Base-by-base conservation (phyloP, 2,113 vertebrate species). In the Oreochromis aureus region DNA sequence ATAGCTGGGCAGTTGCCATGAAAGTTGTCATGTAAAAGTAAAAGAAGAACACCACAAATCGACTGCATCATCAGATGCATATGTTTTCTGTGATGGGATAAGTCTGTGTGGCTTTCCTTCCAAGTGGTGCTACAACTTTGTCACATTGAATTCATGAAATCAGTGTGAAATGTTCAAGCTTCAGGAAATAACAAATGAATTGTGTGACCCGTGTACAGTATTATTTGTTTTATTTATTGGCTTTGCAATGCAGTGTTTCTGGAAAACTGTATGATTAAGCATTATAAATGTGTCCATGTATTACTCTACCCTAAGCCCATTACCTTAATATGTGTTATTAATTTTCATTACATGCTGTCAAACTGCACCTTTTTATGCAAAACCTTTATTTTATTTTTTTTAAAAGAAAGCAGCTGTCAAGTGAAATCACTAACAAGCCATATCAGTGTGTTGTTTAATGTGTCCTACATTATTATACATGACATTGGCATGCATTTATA, bases 221-320 rank as follows among this genome's bases (percentile, higher is more conserved):
- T 92, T 96, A 90, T 91, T 89, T 94, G 80, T 94, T 92, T 95
- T 96, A 96, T 96, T 96, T 96, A 96, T 96, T 96, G 91, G 89
- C 94, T 93, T 94, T 94, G 86, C 44, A 84, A 94, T 94, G 89
- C 92, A 94, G 90, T 89, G 4, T 89, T 94, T 92, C 90, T 91
- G 93, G 82, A 92, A 93, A 81, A 92, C 93, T 95, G 94, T 94
- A 93, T 93, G 94, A 54, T 83, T 82, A 89, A 92, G 93, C 93
- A 91, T 66, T 91, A 91, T 91, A 89, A 91, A 87, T 90, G 80
- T 87, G 88, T 91, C 55, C 34, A 83, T 90, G 89, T 93, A 91
- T 94, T 90, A 91, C 86, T 83, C 46, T 86, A 82, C 32, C 30
- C 87, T 48, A 81, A 86, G 30, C 58, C 63, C 58, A 84, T 86